Conservation (phyloP, 2,888 invertebrate species). For the Nemapogon koenigi region DNA sequence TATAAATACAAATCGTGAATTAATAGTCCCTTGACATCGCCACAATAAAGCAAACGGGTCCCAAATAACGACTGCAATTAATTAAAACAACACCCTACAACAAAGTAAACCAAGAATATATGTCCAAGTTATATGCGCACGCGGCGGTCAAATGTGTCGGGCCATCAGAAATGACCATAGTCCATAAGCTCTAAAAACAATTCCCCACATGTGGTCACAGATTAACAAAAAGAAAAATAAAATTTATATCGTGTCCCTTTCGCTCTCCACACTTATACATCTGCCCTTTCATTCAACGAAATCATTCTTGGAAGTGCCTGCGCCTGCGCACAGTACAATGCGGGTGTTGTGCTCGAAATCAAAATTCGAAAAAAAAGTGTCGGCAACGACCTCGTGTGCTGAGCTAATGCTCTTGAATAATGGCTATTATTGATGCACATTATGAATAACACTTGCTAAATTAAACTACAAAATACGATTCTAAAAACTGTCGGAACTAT, state of each 20-base stretch:
- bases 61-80: no score
- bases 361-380: no score
- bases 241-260: constrained; percentile 39
- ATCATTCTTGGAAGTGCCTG: constrained; percentile 58
- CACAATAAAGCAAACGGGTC: no score
- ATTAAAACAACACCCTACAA: constrained; percentile 52
- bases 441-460: no score
- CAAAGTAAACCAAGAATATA: constrained; percentile 13
- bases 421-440: no score
- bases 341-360: constrained; percentile 50
- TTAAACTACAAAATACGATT: no score
- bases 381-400: constrained; percentile 1
- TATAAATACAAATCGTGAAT: no score
- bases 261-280: constrained; percentile 10
- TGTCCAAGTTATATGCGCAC: no score
- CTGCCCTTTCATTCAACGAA: constrained; percentile 38
- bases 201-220: constrained; percentile 62
- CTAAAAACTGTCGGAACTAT: no score
- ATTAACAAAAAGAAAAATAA: constrained; percentile 60
- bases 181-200: constrained; percentile 61
- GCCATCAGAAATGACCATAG: constrained; percentile 35
- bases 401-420: no score
- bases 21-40: no score
- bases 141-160: constrained; percentile 15
- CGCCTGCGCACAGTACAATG: constrained; percentile 50